Evolutionary conservation across 1,140 invertebrate genomes (phyloP).

Genomic region (Oppia nitens): DNA sequence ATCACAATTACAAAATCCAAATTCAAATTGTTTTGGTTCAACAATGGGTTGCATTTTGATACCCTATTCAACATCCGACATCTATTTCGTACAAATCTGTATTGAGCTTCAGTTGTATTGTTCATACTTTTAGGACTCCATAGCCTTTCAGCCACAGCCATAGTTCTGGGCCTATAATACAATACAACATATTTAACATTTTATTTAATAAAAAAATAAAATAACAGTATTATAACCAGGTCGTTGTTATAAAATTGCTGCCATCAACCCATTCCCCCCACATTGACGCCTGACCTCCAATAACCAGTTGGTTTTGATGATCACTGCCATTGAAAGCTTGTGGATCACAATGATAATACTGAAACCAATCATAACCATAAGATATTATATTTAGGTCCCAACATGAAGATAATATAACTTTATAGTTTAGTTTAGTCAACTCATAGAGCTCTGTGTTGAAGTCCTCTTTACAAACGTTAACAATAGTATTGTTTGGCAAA

Average conservation of each 20-base stretch:
- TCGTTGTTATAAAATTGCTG: constrained; percentile 12
- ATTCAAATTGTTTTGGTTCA: too few relatives aligned
- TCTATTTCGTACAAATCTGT: too few relatives aligned
- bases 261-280: constrained; percentile 11
- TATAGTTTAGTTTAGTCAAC: constrained; percentile 25
- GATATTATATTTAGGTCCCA: constrained; percentile 29
- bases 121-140: too few relatives aligned
- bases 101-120: too few relatives aligned
- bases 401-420: constrained; percentile 26
- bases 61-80: too few relatives aligned
- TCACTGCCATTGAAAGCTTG: background rate
- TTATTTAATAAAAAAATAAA: too few relatives aligned
- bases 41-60: too few relatives aligned
- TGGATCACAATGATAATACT: constrained; percentile 24
- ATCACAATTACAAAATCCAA: too few relatives aligned
- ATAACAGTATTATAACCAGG: too few relatives aligned
- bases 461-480: constrained; percentile 43
- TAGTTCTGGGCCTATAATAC: too few relatives aligned
- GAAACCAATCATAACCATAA: constrained; percentile 34
- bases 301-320: background rate
- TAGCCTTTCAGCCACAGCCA: too few relatives aligned
- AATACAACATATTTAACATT: too few relatives aligned
- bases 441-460: constrained; percentile 33
- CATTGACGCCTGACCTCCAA: background rate
- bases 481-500: constrained; percentile 45